Base-by-base conservation (phyloP, 2,888 invertebrate species). In the Melanargia galathea region DNA sequence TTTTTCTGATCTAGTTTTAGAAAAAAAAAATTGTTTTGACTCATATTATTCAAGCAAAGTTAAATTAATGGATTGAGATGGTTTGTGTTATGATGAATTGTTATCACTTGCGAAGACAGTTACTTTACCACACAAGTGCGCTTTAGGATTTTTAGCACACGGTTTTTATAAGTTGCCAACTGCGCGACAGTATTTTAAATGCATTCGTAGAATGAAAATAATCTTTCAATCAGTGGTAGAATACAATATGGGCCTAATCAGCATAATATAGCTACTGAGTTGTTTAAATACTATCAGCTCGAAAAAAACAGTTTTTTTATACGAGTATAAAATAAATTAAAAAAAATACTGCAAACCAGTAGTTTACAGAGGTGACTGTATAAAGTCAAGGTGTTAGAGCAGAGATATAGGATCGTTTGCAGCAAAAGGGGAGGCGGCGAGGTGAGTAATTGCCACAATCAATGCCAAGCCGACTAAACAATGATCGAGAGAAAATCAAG, bases 391-490 rank as follows among this genome's bases (percentile, higher is more conserved):
- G 73, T 69, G 77, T 80, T 80, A 78, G 71, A 74, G 74, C 55
- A 77, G 75, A 78, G 80, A 78, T 73, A 75, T 71, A 73, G 70
- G 76, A 70, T 65, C 70, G 71, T 66, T 61, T 75, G 69, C 69
- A 33, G 20, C 51, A 52, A 70, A 73, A 79, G 77, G 78, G 79
- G 76, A 79, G 78, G 83, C 81, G 83, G 76, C 73, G 81, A 81
- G 77, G 83, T 87, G 84, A 87, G 79, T 87, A 84, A 88, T 89
- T 83, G 80, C 81, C 67, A 75, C 83, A 86, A 88, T 88, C 86
- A 84, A 78, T 78, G 81, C 78, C 81, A 77, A 81, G 78, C 81
- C 52, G 35, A 35, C 52, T 81, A 80, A 80, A 77, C 81, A 78
- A 75, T 76, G 76, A 80, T 79, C 75, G 73, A 72, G 71, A 70